Evolutionary conservation across 2,888 invertebrate genomes (phyloP).

Genomic region (Gandaritis pyraliata): DNA sequence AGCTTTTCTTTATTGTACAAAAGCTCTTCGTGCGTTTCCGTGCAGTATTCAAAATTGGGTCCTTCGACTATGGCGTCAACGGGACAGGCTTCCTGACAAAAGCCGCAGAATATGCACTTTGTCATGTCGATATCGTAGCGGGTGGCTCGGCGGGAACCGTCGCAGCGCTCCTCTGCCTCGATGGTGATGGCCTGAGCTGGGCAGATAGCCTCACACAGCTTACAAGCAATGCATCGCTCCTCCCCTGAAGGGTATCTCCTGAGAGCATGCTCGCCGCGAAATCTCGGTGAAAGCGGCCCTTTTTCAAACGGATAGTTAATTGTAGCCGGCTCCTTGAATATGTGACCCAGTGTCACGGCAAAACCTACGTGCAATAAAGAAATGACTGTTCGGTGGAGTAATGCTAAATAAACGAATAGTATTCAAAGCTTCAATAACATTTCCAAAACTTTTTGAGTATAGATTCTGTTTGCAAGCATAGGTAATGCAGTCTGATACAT

Average conservation of each 20-base stretch:
- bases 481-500: background rate
- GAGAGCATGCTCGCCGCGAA: constrained; percentile 99
- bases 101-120: constrained; percentile 99
- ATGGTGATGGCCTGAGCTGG: constrained; percentile 99
- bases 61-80: constrained; percentile 99
- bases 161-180: constrained; percentile 97
- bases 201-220: constrained; percentile 99
- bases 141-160: constrained; percentile 97
- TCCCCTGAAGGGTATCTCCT: constrained; percentile 98
- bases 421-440: no score
- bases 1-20: constrained; percentile 99
- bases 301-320: constrained; percentile 99
- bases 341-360: constrained; percentile 90
- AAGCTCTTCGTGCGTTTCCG: constrained; percentile 98
- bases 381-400: background rate
- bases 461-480: background rate
- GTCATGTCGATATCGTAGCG: constrained; percentile 99
- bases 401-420: background rate
- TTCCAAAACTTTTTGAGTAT: no score
- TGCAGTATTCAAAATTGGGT: constrained; percentile 99
- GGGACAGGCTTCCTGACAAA: constrained; percentile 99
- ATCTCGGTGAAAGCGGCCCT: constrained; percentile 98
- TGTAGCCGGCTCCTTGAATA: constrained; percentile 94
- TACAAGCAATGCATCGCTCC: constrained; percentile 99
- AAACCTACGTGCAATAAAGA: constrained; percentile 83